A percentile compares a stretch with the other conserved stretches of the same genome.
These are phyloP conservation scores for Acronicta leporina DNA, from an alignment of 2,888 invertebrate species.

Conservation along the genomic window DNA sequence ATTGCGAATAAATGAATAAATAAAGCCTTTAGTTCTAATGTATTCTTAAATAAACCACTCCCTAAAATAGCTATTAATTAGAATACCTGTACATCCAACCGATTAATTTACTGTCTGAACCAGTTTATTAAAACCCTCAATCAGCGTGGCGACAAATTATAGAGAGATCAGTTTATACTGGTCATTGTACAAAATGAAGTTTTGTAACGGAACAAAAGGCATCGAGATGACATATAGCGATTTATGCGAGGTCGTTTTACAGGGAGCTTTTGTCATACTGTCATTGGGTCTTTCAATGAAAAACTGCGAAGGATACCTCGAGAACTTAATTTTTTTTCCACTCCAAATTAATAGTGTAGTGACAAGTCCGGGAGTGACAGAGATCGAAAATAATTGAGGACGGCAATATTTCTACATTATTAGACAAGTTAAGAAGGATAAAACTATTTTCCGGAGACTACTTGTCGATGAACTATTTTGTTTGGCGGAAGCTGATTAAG, in stretches of 20 bases:
- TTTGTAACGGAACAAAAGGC: conserved; percentile 69
- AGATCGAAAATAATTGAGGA: not conserved
- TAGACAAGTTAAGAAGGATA: too few species aligned
- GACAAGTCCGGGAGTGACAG: not conserved
- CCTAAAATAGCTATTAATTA: conserved; percentile 32
- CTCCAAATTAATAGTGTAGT: conserved; percentile 17
- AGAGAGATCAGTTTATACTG: conserved; percentile 40
- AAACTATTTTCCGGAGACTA: too few species aligned
- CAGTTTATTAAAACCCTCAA: conserved; percentile 29
- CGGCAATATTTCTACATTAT: not conserved
- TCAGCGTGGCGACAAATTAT: conserved; percentile 12
- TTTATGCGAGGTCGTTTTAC: conserved; percentile 66
- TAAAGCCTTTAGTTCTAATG: conserved; percentile 12
- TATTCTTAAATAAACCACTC: conserved; percentile 35
- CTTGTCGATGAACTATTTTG: too few species aligned
- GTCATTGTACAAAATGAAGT: conserved; percentile 67
- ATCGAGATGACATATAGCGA: conserved; percentile 72
- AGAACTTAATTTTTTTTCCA: conserved; percentile 24
- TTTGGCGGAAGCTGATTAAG: too few species aligned
- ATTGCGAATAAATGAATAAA: too few species aligned
- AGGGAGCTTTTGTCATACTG: too few species aligned
- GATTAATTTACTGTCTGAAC: conserved; percentile 46
- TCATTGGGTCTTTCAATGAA: too few species aligned
- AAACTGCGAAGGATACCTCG: conserved; percentile 35
- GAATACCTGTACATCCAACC: conserved; percentile 48